Evolutionary conservation across 2,888 invertebrate species (phyloP), one percentile per base, ranked within the genome.

Genomic region (Stictocephala bisonia): DNA sequence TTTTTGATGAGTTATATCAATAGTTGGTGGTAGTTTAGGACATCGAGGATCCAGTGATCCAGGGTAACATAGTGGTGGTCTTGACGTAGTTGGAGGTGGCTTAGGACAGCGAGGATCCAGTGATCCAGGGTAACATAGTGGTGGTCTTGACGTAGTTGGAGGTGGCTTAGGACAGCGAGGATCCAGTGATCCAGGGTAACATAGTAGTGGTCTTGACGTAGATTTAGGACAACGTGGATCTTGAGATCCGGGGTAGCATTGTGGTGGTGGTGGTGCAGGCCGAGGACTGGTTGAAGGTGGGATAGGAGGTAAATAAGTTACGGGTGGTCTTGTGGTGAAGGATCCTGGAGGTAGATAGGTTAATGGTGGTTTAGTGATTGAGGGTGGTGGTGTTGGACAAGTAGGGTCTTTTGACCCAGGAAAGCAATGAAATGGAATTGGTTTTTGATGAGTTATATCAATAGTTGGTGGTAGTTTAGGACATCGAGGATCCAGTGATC

Each of bases 121-220:
- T 0, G 44, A 83, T 76, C 51, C 84, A 83, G 72, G 86, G 71
- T 79, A 85, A 44, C 86, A 82, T 18, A 74, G 77, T n/a, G 81
- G 80, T 48, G 78, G 78, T 13, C 78, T 72, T 48, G 51, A 76
- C 0, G 80, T 78, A 72, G 78, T n/a, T n/a, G n/a, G n/a, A n/a
- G n/a, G 76, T n/a, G 75, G 74, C 48, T 75, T 76, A 0, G 80
- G 80, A 71, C 81, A 81, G 31, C 80, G 73, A 41, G 80, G 79
- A 75, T 78, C 79, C 2, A 27, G 56, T 13, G 74, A 74, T 15
- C 77, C 78, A 3, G 77, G 77, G 35, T 74, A 77, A 44, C 78
- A 77, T 27, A 20, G 27, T 4, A 69, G 71, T 31, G 66, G 60
- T 29, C 71, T 41, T 15, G 75, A 71, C 7, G n/a, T n/a, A n/a